Base-by-base conservation (phyloP, 1,140 invertebrate genomes). In the Drosophila subpulchrella region DNA sequence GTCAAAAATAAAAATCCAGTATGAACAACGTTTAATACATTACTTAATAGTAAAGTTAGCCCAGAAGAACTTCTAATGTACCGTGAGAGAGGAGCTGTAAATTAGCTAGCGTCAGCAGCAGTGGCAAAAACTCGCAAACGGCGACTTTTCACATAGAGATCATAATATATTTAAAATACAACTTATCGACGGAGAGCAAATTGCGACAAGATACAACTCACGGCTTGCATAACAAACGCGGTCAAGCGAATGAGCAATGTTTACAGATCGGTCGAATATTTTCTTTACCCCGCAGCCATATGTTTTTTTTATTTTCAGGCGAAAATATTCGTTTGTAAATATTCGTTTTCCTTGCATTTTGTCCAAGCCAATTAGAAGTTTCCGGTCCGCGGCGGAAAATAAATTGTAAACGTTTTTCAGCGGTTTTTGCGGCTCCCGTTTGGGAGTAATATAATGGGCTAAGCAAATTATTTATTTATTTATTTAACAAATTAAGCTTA, bases 91-190 rank as follows among this genome's bases (percentile, higher is more conserved):
- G 46, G 57, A 60, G 63, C 63, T 70, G 78, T 55, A 81, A 81
- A 85, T 85, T 85, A 78, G 73, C 68, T 74, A 77, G 59, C 61
- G 34, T 46, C 39, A 61, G 56, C 55, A 51, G 36, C 50, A 36
- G 63, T 68, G 47, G 54, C 72, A 63, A 50, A 15, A 42, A 76
- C 56, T 54, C 72, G 55, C 74, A 75, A 78, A 65, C 66, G 48
- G 65, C 65, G 58, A 74, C 60, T 88, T 86, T 86, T 86, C 83
- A 83, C 83, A 88, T 81, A 89, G 66, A 83, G 84, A 83, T 86
- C 83, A 86, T 88, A 86, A 89, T 83, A 89, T 80, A 71, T 73
- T 76, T 63, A 65, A 86, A 67, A 73, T 86, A 75, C 78, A 65
- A 68, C 42, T 71, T 72, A 72, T 71, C 63, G 53, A 20, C 38